Base-by-base conservation (phyloP, 2,113 vertebrate species). In the Euleptes europaea region DNA sequence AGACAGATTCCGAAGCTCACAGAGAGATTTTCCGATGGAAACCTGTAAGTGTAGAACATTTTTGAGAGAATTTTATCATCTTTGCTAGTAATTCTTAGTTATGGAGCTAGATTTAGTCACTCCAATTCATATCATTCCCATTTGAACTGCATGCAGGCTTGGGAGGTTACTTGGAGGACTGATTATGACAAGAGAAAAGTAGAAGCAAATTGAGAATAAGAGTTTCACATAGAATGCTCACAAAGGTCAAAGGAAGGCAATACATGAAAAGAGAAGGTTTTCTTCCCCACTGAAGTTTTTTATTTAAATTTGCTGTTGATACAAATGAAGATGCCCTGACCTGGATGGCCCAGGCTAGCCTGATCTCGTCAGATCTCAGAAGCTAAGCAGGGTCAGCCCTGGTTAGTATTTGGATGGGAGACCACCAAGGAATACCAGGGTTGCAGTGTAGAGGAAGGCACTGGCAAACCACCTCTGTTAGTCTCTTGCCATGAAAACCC, bases 61-160 rank as follows among this genome's bases (percentile, higher is more conserved):
- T 92, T 91, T 78, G 86, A 83, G 38, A 82, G 35, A 77, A 47
- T 90, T 57, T 80, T 90, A 79, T 82, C 69, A 85, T 60, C 42
- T 87, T 76, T 44, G 33, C 28, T 66, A 49, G 44, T 35, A 71
- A 80, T 26, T 74, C 78, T 72, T 76, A 77, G 84, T 83, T 89
- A 90, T 5, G 35, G 75, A 90, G 77, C 6, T 9, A 88, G 84
- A 92, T 90, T 90, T 83, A 83, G 92, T 89, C 42, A 44, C 77
- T 90, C 86, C 80, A 73, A 49, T 90, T 93, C 84, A 78, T 78
- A 63, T 74, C 60, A 84, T 81, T 67, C 75, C 86, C 87, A 84
- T 35, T 72, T 88, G 88, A 84, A 0, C 79, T 79, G 42, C 51
- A 69, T 11, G 31, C 38, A 23, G 54, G 38, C 17, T 38, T 70